Conservation (phyloP, 92 coral and sea anemone genomes). For the Metridium senile region DNA sequence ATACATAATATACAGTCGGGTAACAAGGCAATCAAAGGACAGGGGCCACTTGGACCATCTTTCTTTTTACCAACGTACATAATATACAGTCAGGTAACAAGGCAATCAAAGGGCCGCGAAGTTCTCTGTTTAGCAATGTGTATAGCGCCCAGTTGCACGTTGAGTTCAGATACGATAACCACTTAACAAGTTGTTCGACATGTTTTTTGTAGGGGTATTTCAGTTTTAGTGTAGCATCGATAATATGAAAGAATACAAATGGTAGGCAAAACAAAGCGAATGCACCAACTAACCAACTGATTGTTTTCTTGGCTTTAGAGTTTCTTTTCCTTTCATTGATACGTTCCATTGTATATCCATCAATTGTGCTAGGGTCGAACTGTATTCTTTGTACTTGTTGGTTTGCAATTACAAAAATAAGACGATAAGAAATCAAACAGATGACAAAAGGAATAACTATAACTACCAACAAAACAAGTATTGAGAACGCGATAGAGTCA, state of each 20-base stretch:
- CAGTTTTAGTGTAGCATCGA: constrained; percentile 16
- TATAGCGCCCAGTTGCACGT: constrained; percentile 65
- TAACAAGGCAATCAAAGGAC: constrained; percentile 10
- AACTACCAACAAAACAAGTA: constrained; percentile 26
- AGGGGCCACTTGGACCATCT: background rate
- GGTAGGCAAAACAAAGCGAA: constrained; percentile 42
- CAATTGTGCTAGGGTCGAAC: background rate
- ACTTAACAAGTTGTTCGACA: constrained; percentile 28
- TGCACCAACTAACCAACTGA: constrained; percentile 47
- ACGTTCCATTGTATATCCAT: background rate
- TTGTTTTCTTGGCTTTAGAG: constrained; percentile 34
- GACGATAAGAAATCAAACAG: constrained; percentile 20
- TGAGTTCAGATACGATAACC: constrained; percentile 42
- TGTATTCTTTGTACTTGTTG: constrained; percentile 27
- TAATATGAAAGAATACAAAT: constrained; percentile 32
- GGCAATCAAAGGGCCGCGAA: constrained; percentile 18
- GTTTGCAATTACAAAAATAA: constrained; percentile 38
- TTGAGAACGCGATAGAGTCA: constrained; percentile 18
- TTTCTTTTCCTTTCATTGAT: background rate
- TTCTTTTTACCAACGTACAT: background rate
- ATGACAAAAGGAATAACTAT: constrained; percentile 41
- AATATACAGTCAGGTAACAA: background rate
- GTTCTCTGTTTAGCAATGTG: constrained; percentile 41
- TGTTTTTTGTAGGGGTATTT: constrained; percentile 9
- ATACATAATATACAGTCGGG: background rate